These are phyloP conservation scores for Oryzias curvinotus DNA, from an alignment of 2,113 vertebrate genomes.

Conservation along the genomic window DNA sequence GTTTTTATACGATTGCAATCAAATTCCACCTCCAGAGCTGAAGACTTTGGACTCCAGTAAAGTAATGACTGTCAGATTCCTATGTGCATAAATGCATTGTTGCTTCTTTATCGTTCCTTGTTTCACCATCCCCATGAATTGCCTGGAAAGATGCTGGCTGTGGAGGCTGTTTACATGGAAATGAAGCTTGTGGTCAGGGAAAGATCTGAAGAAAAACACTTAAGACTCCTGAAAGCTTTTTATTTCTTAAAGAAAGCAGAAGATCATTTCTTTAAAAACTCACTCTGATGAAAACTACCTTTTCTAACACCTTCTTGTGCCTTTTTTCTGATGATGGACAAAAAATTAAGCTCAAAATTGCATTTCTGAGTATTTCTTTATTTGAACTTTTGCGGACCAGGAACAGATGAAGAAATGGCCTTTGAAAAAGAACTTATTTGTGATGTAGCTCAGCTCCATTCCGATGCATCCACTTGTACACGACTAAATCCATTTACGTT, in stretches of 20 bases:
- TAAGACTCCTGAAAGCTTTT: too few species aligned
- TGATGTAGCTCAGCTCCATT: too few species aligned
- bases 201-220: too few species aligned
- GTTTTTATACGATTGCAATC: constrained; percentile 22
- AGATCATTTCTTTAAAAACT: too few species aligned
- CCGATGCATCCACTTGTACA: too few species aligned
- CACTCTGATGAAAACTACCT: background rate
- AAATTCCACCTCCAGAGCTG: constrained; percentile 12
- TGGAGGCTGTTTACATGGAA: constrained; percentile 21
- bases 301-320: background rate
- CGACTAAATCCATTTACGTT: too few species aligned
- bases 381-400: too few species aligned
- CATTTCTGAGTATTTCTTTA: too few species aligned
- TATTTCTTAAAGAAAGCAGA: background rate
- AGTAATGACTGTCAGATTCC: constrained; percentile 25
- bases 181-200: constrained; percentile 38
- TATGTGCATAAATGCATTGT: background rate
- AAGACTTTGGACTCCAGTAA: constrained; percentile 48
- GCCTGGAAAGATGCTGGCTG: constrained; percentile 40
- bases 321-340: background rate
- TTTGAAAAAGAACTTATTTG: too few species aligned
- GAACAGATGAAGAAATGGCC: too few species aligned
- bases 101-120: constrained; percentile 22
- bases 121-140: constrained; percentile 28
- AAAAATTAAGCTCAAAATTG: too few species aligned